phyloP scores from a whole-genome alignment of 2,797 vertebrate species.

The Sarcophilus harrisii region DNA sequence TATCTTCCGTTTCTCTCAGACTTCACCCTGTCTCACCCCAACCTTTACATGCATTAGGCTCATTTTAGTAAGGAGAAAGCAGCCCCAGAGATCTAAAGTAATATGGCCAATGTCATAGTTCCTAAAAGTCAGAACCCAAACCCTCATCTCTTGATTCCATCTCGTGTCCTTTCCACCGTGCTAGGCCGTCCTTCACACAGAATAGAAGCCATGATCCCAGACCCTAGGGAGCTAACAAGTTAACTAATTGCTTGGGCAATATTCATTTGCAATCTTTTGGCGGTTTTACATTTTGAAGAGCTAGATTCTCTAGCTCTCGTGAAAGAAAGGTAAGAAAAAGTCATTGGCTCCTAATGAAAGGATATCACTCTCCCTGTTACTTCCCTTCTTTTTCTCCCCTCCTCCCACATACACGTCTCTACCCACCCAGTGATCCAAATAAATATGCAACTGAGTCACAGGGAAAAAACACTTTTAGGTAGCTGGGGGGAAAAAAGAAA shows the following conservation, averaged over 20 bases:
- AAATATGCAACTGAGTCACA: constrained; percentile 22
- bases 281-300: constrained; percentile 36
- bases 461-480: constrained; percentile 40
- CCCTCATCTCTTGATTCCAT: neutral
- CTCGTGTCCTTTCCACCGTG: neutral
- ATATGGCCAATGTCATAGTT: neutral
- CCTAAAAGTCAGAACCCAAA: neutral
- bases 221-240: neutral
- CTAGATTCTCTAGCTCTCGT: constrained; percentile 22
- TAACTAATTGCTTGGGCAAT: neutral
- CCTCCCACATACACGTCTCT: neutral
- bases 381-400: neutral
- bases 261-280: constrained; percentile 32
- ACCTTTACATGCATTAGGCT: neutral
- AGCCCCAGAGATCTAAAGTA: neutral
- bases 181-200: neutral
- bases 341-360: neutral
- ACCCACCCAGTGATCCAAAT: neutral
- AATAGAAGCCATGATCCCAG: neutral
- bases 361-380: neutral
- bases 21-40: neutral
- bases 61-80: neutral
- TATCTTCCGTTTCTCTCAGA: neutral
- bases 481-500: constrained; percentile 26
- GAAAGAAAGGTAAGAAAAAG: constrained; percentile 49